Conservation (phyloP, 2,113 vertebrate species). For the Delphinapterus leucas region DNA sequence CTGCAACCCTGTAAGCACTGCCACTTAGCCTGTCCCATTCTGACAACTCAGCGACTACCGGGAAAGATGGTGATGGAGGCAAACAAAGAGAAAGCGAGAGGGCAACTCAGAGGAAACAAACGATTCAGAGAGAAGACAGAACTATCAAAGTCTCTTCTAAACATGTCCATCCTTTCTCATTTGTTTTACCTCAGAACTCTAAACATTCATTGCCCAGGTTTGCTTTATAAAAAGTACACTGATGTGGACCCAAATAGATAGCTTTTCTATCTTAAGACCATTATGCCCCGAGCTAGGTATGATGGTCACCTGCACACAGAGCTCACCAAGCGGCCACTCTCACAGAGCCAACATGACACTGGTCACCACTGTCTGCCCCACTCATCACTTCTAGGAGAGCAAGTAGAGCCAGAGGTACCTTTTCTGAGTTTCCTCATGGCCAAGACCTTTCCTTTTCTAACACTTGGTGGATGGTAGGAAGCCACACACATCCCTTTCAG, state of each 20-base stretch:
- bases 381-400: not conserved
- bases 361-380: not conserved
- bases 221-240: not conserved
- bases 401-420: not conserved
- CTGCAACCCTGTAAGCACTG: too few relatives aligned
- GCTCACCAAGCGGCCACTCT: not conserved
- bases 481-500: not conserved
- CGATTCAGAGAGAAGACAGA: not conserved
- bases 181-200: not conserved
- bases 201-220: not conserved
- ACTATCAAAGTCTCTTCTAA: not conserved
- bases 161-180: not conserved
- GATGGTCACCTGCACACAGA: not conserved
- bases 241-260: not conserved
- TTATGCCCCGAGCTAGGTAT: not conserved
- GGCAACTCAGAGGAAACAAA: not conserved
- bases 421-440: not conserved
- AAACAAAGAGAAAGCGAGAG: not conserved
- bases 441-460: not conserved
- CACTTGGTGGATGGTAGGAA: not conserved
- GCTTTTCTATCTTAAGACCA: not conserved
- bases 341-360: not conserved
- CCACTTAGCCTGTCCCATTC: not conserved
- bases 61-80: not conserved
- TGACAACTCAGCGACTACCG: not conserved